Evolutionary conservation across 1,140 invertebrate genomes (phyloP).

Genomic region (Physella acuta): DNA sequence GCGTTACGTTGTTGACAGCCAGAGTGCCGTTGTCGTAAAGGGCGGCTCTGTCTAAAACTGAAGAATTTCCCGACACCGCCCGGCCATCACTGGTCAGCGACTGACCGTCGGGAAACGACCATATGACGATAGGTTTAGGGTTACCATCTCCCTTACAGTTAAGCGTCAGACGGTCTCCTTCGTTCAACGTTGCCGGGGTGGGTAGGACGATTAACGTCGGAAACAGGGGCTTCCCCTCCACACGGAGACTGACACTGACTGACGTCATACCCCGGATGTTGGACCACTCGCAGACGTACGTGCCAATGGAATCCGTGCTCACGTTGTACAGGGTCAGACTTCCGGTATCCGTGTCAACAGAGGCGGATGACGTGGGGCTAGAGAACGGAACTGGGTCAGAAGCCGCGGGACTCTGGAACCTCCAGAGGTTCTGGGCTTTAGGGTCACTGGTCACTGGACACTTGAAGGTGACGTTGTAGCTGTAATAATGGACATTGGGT

Average conservation of each 20-base stretch:
- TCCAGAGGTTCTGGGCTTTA: neutral
- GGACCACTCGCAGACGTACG: conserved; percentile 11
- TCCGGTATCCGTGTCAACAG: conserved; percentile 9
- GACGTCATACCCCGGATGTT: neutral
- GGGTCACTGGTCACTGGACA: neutral
- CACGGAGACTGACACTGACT: neutral
- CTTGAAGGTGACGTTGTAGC: conserved; percentile 8
- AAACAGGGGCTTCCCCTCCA: neutral
- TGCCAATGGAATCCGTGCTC: neutral
- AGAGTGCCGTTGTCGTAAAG: neutral
- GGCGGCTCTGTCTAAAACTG: neutral
- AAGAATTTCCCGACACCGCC: neutral
- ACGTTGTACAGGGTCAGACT: conserved; percentile 7
- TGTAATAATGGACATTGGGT: too few relatives aligned
- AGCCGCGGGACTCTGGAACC: neutral
- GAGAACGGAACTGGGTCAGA: neutral
- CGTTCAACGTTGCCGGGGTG: neutral
- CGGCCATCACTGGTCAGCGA: neutral
- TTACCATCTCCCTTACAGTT: conserved; percentile 8
- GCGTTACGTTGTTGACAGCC: neutral
- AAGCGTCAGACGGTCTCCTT: neutral
- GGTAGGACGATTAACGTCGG: neutral
- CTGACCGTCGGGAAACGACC: neutral
- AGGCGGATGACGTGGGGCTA: neutral
- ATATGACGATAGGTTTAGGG: neutral